Evolutionary conservation across 2,113 vertebrate species (phyloP), one percentile per base, ranked within the genome.

Genomic region (Onychostruthus taczanowskii): DNA sequence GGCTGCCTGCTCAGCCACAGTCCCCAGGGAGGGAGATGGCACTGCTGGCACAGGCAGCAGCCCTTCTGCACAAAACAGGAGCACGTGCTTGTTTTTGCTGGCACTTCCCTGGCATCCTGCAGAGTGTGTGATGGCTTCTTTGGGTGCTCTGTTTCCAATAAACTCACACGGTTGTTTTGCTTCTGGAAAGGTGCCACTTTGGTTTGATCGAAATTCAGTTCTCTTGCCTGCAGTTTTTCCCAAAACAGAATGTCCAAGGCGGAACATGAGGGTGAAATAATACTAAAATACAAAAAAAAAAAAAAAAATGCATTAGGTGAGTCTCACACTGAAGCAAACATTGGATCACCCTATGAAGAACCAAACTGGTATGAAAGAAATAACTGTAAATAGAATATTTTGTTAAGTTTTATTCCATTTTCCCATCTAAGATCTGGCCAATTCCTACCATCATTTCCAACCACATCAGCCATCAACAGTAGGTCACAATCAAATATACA

Each of bases 401-500:
- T 85, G 17, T 59, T 58, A 81, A 46, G 7, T 62, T 90, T 70
- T 89, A 61, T 46, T 84, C 39, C 50, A 24, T 50, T 46, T 84
- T 95, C 11, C n/a, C 7, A 16, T 58, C 67, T 66, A 16, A 67
- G 33, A 59, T 75, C 64, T 78, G 61, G 14, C 73, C 31, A 37
- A 5, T n/a, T 91, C 30, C 43, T 37, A 1, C n/a, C 21, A 13
- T 74, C 26, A 23, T 73, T 64, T 83, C 55, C 0, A 0, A 31
- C 59, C 28, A 22, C 8, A 16, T 82, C 72, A 66, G 49, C 43
- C 66, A 64, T 86, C 59, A 80, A 59, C 46, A 62, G 63, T 13
- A 63, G 87, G 58, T 81, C 80, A 90, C 56, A 80, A 87, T 96
- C 79, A 94, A 85, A 94, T 23, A 47, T 64, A 30, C 39, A 46